Base-by-base conservation (phyloP, 1,140 invertebrate species). In the Cylas formicarius region DNA sequence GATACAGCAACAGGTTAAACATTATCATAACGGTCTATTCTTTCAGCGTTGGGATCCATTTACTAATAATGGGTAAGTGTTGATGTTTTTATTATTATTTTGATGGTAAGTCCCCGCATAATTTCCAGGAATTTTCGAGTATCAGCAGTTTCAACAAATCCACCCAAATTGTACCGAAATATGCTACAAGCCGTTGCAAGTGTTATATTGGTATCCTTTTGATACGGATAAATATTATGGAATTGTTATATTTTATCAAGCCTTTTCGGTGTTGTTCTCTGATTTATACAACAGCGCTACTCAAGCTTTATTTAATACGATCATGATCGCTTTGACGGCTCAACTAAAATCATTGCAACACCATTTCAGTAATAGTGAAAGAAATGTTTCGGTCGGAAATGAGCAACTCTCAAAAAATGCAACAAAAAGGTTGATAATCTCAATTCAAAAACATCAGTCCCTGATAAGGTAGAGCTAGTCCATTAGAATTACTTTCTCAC, bases 311-410 rank as follows among this genome's bases (percentile, higher is more conserved):
- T n/a, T 39, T 1, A 27, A 5, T n/a, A 27, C 36, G 7, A 26
- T 39, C 6, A 39, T 39, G 11, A 39, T 39, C 9, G 14, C 17
- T 16, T 9, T 39, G 1, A 8, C 23, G 20, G 22, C 21, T 11
- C n/a, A 26, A 14, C 21, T 39, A 6, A 39, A 39, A 13, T 18
- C 18, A 4, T 18, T 39, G 13, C 36, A 39, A 11, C 21, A 26
- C 4, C 4, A 39, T 13, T 39, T 39, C 18, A 24, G 11, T 4
- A 39, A 26, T 14, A n/a, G n/a, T n/a, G n/a, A n/a, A n/a, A n/a
- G n/a, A n/a, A n/a, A n/a, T 43, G 32, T 34, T 32, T 43, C 33
- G 40, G 23, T 33, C 6, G 28, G 35, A 43, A 32, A 33, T 33
- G 21, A 24, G 26, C n/a, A n/a, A n/a, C n/a, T n/a, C n/a, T n/a